Conservation (phyloP, 2,888 invertebrate genomes). For the Lasioglossum zephyrum region DNA sequence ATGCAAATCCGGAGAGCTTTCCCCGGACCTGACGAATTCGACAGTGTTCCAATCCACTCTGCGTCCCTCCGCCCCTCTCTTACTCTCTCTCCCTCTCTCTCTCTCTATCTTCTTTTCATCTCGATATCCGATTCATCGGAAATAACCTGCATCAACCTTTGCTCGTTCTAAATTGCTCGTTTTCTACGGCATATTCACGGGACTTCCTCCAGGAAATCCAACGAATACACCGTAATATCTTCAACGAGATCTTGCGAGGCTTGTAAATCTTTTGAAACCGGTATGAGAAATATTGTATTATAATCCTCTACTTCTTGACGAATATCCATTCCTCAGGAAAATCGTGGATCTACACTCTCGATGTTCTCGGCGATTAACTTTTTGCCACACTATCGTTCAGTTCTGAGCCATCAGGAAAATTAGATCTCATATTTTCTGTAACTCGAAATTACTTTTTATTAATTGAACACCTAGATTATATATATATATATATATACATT, state of each 20-base stretch:
- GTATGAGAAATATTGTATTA: not conserved
- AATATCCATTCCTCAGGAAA: not conserved
- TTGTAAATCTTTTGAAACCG: not conserved
- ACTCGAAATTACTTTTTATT: not conserved
- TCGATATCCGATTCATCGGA: constrained; percentile 65
- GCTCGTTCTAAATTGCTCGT: constrained; percentile 40
- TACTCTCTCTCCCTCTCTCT: no score
- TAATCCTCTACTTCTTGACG: not conserved
- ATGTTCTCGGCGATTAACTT: not conserved
- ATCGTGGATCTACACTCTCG: not conserved
- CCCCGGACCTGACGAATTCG: constrained; percentile 60
- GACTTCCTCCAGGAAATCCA: not conserved
- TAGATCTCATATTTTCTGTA: not conserved
- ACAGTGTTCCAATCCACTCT: constrained; percentile 53
- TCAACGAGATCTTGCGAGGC: not conserved
- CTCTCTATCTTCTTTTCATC: constrained; percentile 38
- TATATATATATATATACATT: no score
- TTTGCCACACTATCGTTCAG: not conserved
- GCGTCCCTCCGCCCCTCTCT: constrained; percentile 17
- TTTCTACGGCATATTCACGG: constrained; percentile 19
- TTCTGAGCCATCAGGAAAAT: not conserved
- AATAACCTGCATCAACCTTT: constrained; percentile 61
- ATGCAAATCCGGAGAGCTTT: constrained; percentile 67
- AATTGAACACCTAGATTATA: no score
- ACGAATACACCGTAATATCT: not conserved